Evolutionary conservation across 2,113 vertebrate genomes (phyloP).

Genomic region (Syrrhaptes paradoxus): DNA sequence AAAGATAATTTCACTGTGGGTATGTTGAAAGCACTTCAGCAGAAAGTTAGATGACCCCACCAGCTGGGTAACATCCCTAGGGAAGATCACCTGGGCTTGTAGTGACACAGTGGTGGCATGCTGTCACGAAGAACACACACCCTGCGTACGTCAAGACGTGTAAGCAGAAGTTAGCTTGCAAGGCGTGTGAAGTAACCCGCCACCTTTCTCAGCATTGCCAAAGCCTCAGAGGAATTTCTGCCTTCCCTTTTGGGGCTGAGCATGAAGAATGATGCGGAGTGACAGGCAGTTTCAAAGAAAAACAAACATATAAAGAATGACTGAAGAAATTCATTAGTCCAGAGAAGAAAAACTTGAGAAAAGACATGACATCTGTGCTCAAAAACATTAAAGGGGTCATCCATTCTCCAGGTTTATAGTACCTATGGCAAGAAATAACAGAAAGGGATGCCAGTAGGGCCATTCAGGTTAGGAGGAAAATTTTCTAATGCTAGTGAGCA

Average conservation of each 20-base stretch:
- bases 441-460: neutral
- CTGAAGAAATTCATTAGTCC: constrained; percentile 9
- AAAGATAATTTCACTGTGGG: neutral
- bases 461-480: neutral
- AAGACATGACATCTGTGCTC: neutral
- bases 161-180: neutral
- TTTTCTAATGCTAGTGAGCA: neutral
- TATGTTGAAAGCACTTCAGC: neutral
- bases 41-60: neutral
- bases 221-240: constrained; percentile 18
- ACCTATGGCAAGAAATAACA: neutral
- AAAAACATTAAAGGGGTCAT: neutral
- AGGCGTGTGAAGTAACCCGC: neutral
- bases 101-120: neutral
- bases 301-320: neutral
- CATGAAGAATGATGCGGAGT: neutral
- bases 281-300: neutral
- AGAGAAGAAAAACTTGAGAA: neutral
- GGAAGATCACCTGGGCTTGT: neutral
- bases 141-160: rapidly evolving
- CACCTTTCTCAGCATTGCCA: neutral
- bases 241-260: neutral
- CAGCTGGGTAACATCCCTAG: neutral
- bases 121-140: rapidly evolving
- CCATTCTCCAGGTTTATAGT: neutral